A percentile compares a stretch with the other conserved stretches of the same genome.
These are phyloP conservation scores for Halictus ligatus DNA, from an alignment of 2,888 invertebrate genomes.

Conservation along the genomic window DNA sequence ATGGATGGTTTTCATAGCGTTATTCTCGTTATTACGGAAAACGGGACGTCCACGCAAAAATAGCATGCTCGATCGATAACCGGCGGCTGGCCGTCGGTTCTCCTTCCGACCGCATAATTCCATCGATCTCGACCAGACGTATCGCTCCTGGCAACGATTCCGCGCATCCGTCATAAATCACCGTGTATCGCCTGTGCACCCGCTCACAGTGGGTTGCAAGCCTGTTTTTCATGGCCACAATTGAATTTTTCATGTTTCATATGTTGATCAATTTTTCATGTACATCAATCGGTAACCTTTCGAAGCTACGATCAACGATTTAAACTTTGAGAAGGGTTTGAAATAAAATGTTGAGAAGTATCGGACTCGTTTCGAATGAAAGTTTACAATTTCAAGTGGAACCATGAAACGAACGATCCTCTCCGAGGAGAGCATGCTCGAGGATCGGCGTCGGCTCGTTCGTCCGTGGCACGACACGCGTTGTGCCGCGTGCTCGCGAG, in stretches of 20 bases:
- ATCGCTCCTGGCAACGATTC: slow-evolving; percentile 16
- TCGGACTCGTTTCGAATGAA: too few relatives aligned
- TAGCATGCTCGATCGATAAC: slow-evolving; percentile 55
- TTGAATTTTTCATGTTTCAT: not conserved
- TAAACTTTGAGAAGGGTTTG: too few relatives aligned
- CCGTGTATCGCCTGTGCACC: not conserved
- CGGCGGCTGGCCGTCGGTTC: slow-evolving; percentile 25
- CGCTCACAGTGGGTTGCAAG: not conserved
- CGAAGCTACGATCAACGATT: too few relatives aligned
- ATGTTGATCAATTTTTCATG: too few relatives aligned
- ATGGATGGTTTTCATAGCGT: slow-evolving; percentile 7
- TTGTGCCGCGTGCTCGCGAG: not conserved
- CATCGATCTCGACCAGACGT: slow-evolving; percentile 38
- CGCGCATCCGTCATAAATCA: slow-evolving; percentile 12
- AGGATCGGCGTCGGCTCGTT: not conserved
- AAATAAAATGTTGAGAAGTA: too few relatives aligned
- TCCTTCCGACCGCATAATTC: slow-evolving; percentile 44
- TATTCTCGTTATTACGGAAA: slow-evolving; percentile 69
- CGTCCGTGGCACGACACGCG: not conserved
- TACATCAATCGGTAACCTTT: too few relatives aligned
- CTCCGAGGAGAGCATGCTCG: not conserved
- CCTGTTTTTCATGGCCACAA: too few relatives aligned
- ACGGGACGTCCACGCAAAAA: slow-evolving; percentile 55
- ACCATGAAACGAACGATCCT: not conserved
- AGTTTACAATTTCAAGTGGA: not conserved